These are phyloP conservation scores for Enteromius trimaculatus DNA, from an alignment of 2,797 vertebrate genomes.

Conservation along the genomic window DNA sequence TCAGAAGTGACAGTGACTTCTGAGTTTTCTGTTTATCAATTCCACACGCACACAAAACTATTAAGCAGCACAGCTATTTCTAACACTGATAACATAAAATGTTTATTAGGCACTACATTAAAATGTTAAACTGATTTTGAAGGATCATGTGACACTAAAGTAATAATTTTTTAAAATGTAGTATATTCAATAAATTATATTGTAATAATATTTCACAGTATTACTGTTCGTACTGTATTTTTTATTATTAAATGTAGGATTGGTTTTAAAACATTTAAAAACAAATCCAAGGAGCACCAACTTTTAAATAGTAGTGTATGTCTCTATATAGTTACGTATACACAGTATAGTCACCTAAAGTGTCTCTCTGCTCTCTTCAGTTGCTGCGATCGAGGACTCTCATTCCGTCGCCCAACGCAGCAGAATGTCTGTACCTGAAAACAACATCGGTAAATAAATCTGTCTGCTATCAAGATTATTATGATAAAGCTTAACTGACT, in stretches of 20 bases:
- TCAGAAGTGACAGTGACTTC: not conserved
- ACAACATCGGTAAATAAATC: slow-evolving; percentile 36
- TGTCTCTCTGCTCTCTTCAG: slow-evolving; percentile 25
- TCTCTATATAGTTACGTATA: not conserved
- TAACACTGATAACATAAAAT: not conserved
- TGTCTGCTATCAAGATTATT: not conserved
- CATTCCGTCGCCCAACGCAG: not conserved
- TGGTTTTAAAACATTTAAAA: not conserved
- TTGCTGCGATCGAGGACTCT: slow-evolving; percentile 15
- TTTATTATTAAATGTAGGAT: not conserved
- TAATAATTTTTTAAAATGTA: not conserved
- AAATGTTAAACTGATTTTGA: not conserved
- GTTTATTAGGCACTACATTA: not conserved
- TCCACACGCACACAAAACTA: not conserved
- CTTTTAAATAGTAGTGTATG: not conserved
- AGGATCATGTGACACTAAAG: not conserved
- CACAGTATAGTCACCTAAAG: not conserved
- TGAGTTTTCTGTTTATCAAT: not conserved
- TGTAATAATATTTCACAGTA: not conserved
- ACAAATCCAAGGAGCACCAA: not conserved
- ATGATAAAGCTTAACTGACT: not conserved
- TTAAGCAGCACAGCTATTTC: not conserved
- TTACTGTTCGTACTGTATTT: not conserved
- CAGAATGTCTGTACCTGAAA: slow-evolving; percentile 37
- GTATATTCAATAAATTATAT: not conserved